Conservation (phyloP, 2,797 vertebrate species). For the Crax fasciolata region DNA sequence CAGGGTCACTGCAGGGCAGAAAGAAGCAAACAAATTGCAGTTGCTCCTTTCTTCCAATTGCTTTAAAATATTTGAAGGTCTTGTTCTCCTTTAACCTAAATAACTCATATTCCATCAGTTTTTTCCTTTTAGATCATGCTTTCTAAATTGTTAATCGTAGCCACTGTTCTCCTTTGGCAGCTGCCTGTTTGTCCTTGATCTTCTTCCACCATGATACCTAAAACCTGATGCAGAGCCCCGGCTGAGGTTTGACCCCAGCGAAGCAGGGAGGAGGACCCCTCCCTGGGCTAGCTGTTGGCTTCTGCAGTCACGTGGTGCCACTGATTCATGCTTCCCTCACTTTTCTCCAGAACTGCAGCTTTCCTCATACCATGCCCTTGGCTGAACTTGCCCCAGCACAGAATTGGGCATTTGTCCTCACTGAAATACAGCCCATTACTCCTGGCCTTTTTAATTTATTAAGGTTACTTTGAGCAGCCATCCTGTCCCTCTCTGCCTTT, state of each 20-base stretch:
- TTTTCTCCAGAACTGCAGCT: slow-evolving; percentile 22
- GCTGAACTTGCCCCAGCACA: background rate
- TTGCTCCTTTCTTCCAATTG: background rate
- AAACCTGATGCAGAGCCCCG: background rate
- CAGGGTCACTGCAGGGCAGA: background rate
- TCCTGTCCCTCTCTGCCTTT: background rate
- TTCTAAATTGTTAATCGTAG: background rate
- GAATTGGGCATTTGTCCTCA: background rate
- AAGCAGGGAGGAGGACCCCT: background rate
- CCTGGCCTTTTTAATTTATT: background rate
- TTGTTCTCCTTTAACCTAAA: background rate
- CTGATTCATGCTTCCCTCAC: background rate
- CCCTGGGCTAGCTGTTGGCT: background rate
- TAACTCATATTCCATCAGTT: background rate
- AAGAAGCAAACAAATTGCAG: slow-evolving; percentile 4
- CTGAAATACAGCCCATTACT: background rate
- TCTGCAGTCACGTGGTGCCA: fast-evolving
- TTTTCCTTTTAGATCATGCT: background rate
- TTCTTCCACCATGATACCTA: background rate
- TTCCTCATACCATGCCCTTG: background rate
- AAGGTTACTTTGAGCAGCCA: background rate
- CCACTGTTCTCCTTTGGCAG: background rate
- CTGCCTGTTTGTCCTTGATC: background rate
- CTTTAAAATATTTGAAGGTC: background rate
- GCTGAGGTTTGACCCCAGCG: background rate